Percentiles rank a stretch among this genome's conserved stretches.
Conservation (phyloP, 2,888 invertebrate genomes). For the Ctenicera cuprea region DNA sequence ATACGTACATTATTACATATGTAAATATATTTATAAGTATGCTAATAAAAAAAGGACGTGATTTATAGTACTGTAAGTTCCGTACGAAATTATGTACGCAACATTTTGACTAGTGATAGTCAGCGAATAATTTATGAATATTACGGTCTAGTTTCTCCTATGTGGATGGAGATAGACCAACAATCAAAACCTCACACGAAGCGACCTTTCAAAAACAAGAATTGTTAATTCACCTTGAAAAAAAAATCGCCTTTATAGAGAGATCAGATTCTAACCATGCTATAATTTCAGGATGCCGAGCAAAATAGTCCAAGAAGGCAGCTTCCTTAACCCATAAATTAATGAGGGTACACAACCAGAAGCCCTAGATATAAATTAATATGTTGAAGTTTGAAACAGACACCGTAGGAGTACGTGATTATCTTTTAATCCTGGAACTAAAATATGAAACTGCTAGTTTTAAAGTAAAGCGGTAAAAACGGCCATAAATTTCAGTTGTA, state of each 20-base stretch:
- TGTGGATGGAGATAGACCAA: constrained; percentile 9
- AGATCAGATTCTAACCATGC: neutral
- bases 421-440: constrained; percentile 15
- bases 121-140: constrained; percentile 22
- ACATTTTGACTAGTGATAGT: constrained; percentile 17
- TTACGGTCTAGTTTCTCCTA: constrained; percentile 21
- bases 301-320: neutral
- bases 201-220: constrained; percentile 22
- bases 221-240: constrained; percentile 16
- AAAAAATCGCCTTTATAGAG: constrained; percentile 10
- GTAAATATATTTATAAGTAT: no score
- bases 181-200: constrained; percentile 33
- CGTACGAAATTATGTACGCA: constrained; percentile 1
- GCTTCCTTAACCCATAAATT: constrained; percentile 2
- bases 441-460: constrained; percentile 10
- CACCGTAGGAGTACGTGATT: neutral
- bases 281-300: constrained; percentile 3
- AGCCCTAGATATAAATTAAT: constrained; percentile 15
- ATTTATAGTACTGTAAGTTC: no score
- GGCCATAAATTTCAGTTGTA: constrained; percentile 6
- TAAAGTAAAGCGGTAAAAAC: constrained; percentile 17
- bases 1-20: no score
- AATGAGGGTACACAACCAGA: constrained; percentile 16
- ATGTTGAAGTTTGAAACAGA: neutral
- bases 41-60: no score